phyloP scores from a whole-genome alignment of 2,888 invertebrate genomes.

The Lepetodrilus schrolli region DNA sequence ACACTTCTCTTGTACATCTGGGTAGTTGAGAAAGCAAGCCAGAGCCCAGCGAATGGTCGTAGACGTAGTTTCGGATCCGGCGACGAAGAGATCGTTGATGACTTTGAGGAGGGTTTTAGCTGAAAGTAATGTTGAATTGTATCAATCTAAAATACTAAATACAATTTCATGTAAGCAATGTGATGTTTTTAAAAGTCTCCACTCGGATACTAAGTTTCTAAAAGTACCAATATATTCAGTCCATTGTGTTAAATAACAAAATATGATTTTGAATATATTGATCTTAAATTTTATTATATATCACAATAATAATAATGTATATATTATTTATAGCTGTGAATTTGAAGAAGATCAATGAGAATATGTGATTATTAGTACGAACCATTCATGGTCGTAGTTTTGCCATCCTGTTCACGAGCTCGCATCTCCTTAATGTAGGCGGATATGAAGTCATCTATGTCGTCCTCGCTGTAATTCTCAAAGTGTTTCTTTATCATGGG shows the following conservation, averaged over 20 bases:
- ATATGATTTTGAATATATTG: too few relatives aligned
- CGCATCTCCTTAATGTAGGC: conserved; percentile 47
- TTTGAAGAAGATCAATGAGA: too few relatives aligned
- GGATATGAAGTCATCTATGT: conserved; percentile 43
- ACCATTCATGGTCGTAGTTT: conserved; percentile 39
- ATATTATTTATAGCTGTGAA: too few relatives aligned
- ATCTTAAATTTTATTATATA: too few relatives aligned
- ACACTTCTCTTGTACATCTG: conserved; percentile 76
- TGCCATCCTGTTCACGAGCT: not conserved
- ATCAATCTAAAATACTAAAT: too few relatives aligned
- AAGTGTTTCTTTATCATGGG: conserved; percentile 40
- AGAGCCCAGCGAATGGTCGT: conserved; percentile 90
- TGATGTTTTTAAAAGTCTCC: too few relatives aligned
- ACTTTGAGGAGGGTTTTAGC: conserved; percentile 36
- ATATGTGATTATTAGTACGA: too few relatives aligned
- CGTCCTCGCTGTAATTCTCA: conserved; percentile 32
- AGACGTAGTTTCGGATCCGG: conserved; percentile 82
- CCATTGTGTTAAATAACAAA: too few relatives aligned
- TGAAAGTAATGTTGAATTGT: conserved; percentile 22
- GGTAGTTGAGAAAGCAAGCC: conserved; percentile 86
- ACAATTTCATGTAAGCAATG: too few relatives aligned
- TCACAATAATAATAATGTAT: too few relatives aligned
- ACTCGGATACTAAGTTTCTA: too few relatives aligned
- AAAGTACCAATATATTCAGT: too few relatives aligned
- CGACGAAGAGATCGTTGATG: conserved; percentile 53